These are phyloP conservation scores for Gryllus longicercus DNA, from an alignment of 2,888 invertebrate species.

Conservation along the genomic window DNA sequence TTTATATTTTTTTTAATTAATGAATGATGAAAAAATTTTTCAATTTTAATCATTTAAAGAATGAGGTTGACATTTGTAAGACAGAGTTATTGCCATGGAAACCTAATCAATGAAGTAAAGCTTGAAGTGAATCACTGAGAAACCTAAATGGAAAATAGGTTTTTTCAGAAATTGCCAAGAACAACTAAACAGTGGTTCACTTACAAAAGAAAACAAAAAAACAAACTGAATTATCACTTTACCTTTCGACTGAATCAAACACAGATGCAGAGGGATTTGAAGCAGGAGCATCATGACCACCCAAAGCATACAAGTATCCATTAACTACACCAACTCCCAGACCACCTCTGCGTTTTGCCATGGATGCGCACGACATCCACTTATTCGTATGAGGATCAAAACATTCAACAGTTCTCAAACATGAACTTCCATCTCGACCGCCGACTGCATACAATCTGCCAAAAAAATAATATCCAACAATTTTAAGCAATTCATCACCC, in stretches of 20 bases:
- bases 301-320: conserved; percentile 85
- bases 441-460: conserved; percentile 83
- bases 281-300: conserved; percentile 91
- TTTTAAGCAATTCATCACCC: not conserved
- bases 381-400: conserved; percentile 69
- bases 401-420: conserved; percentile 85
- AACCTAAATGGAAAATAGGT: no score
- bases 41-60: no score
- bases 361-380: conserved; percentile 82
- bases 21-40: no score
- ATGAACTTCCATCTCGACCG: conserved; percentile 87
- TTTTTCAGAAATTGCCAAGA: no score
- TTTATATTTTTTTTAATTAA: no score
- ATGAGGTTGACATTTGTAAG: no score
- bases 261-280: conserved; percentile 77
- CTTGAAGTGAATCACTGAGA: no score
- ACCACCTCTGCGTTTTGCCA: conserved; percentile 82
- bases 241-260: conserved; percentile 88
- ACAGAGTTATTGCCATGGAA: no score
- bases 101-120: no score
- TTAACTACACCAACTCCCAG: conserved; percentile 86
- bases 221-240: conserved; percentile 46
- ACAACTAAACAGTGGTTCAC: no score
- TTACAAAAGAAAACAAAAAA: not conserved
- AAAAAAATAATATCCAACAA: not conserved